Evolutionary conservation across 30 jellyfish, hydroid and myxozoan species (phyloP), one percentile per base, ranked within the genome.

Genomic region (Nemopilema nomurai): DNA sequence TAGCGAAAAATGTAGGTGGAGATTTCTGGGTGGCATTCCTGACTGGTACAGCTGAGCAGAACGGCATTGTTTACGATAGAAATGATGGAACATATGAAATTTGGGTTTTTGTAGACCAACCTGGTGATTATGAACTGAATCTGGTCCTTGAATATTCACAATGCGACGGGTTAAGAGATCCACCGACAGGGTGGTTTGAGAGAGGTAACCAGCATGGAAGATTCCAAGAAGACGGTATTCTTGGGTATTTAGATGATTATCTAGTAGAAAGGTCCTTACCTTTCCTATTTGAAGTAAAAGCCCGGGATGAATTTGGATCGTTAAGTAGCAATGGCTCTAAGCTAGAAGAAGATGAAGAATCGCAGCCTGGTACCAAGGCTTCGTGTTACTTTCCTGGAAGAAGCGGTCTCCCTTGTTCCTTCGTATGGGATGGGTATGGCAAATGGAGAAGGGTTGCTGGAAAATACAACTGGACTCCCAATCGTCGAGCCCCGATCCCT

Each of bases 111-210:
- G 28, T 77, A 51, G 20, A 17, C n/a, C 65, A 67, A 22, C 87
- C 90, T 3, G 96, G 96, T 1, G 71, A 71, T 28, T 87, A 87
- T 41, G 51, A 62, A 31, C 49, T 87, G 22, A 68, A 77, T 53
- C 23, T 87, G 41, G 64, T 77, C 8, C 51, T 87, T 66, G 96
- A 87, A 30, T 70, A 77, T 27, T 77, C 90, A 1, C 72, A 76
- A 32, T 76, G 96, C 30, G 90, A 87, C 25, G 96, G 96, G 0
- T 21, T 87, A 24, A 71, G 81, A 19, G 96, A 87, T 51, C 96
- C 96, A 19, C 93, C 93, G 24, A 32, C 29, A 0, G 78, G 84
- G 23, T 85, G 93, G 93, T 85, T 85, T 31, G 79, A 66, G 49
- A 31, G 71, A 19, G 93, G 93, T 13, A 77, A 74, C 49, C 23